A percentile compares a stretch with the other conserved stretches of the same genome.
phyloP scores from a whole-genome alignment of 2,113 vertebrate species.

The Delphinapterus leucas region DNA sequence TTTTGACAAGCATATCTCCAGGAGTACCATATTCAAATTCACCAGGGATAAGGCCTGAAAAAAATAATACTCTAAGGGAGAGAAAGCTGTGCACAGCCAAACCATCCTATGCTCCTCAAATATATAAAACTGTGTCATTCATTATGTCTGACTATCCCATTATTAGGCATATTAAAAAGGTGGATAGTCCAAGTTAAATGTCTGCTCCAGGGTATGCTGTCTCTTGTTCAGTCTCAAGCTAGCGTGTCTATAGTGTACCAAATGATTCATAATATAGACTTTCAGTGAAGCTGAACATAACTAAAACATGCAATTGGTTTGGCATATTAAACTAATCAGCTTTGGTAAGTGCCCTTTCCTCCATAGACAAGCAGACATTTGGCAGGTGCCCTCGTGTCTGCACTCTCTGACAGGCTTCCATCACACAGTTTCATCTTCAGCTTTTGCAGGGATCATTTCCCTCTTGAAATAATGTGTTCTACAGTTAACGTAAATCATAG shows the following conservation, averaged over 20 bases:
- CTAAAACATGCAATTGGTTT: slow-evolving; percentile 46
- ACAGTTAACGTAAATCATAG: not conserved
- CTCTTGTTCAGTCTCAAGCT: slow-evolving; percentile 42
- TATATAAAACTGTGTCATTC: slow-evolving; percentile 24
- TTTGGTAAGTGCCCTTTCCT: slow-evolving; percentile 16
- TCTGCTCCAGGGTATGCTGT: slow-evolving; percentile 27
- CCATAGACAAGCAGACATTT: not conserved
- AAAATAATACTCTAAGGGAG: not conserved
- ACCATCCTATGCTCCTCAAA: not conserved
- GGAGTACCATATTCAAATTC: slow-evolving; percentile 12
- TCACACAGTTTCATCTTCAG: not conserved
- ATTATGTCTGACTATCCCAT: slow-evolving; percentile 49
- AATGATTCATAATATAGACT: slow-evolving; percentile 48
- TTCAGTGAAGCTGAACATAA: slow-evolving; percentile 44
- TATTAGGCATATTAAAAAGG: slow-evolving; percentile 63
- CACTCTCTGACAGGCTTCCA: not conserved
- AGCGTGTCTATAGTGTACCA: not conserved
- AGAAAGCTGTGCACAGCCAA: not conserved
- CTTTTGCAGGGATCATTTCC: not conserved
- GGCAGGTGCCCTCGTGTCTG: not conserved
- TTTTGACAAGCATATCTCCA: not conserved
- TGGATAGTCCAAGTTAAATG: not conserved
- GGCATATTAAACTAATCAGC: slow-evolving; percentile 49
- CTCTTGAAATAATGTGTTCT: not conserved
- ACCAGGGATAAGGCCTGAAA: not conserved